Percentiles rank a stretch among this genome's conserved stretches.
These are phyloP conservation scores for Amphipyra tragopoginis DNA, from an alignment of 2,888 invertebrate genomes.

Conservation along the genomic window DNA sequence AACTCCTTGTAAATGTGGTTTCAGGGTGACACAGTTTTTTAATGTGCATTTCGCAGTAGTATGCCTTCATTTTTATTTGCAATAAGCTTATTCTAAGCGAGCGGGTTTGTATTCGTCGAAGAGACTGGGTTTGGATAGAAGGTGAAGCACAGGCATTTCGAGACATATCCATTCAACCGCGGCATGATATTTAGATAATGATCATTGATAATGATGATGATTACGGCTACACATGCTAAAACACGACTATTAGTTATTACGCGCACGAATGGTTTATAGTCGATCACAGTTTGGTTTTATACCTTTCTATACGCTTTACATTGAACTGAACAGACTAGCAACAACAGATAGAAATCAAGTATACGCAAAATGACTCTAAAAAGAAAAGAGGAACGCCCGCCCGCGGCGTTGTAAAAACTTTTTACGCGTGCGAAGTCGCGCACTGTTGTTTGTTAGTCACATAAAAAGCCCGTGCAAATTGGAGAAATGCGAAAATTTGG, in stretches of 20 bases:
- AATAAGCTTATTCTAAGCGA: slow-evolving; percentile 10
- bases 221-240: slow-evolving; percentile 10
- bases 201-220: slow-evolving; percentile 12
- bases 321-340: not conserved
- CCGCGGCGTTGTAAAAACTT: too few species aligned
- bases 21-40: slow-evolving; percentile 45
- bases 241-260: slow-evolving; percentile 10
- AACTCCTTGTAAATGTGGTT: slow-evolving; percentile 38
- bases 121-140: not conserved
- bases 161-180: slow-evolving; percentile 6
- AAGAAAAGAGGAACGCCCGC: too few species aligned
- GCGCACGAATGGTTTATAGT: slow-evolving; percentile 10
- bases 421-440: too few species aligned
- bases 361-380: too few species aligned
- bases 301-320: slow-evolving; percentile 8
- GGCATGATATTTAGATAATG: not conserved
- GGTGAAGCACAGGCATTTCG: not conserved
- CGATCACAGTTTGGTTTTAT: slow-evolving; percentile 12
- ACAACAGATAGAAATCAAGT: too few species aligned
- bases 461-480: too few species aligned
- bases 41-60: slow-evolving; percentile 41
- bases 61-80: slow-evolving; percentile 44
- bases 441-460: too few species aligned
- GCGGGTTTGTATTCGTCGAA: not conserved
- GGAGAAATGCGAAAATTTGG: too few species aligned